A percentile compares a stretch with the other conserved stretches of the same genome.
Evolutionary conservation across 2,888 invertebrate species (phyloP).

Genomic region (Oxycera nigricornis): DNA sequence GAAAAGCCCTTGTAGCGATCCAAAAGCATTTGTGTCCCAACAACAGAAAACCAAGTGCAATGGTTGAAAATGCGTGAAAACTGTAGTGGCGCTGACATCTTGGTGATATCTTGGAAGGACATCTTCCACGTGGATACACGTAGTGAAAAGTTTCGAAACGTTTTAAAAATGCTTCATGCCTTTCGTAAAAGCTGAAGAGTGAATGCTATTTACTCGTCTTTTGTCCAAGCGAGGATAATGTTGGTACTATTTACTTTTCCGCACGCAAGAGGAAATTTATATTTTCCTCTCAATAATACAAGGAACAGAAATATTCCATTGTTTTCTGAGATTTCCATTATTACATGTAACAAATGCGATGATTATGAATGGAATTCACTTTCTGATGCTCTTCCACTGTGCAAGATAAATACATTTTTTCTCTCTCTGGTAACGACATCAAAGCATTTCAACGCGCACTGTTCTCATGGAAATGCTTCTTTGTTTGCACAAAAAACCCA

Average conservation of each 20-base stretch:
- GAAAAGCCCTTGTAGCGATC: no score
- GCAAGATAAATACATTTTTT: neutral
- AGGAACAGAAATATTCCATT: slow-evolving; percentile 18
- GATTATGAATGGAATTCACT: neutral
- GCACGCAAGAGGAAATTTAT: slow-evolving; percentile 15
- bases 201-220: slow-evolving; percentile 1
- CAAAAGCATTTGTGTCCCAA: neutral
- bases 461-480: neutral
- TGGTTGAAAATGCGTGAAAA: neutral
- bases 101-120: neutral
- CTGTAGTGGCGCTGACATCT: neutral
- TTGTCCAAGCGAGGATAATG: slow-evolving; percentile 17
- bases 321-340: slow-evolving; percentile 11
- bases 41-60: neutral
- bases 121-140: neutral
- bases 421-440: neutral
- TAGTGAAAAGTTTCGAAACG: neutral
- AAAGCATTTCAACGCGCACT: neutral
- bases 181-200: slow-evolving; percentile 5
- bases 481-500: neutral
- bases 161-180: neutral
- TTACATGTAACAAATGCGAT: neutral
- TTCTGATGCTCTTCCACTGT: neutral
- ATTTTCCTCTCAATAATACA: slow-evolving; percentile 10
- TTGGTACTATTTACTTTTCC: neutral